These are phyloP conservation scores for Cheilosia impressa DNA, from an alignment of 2,888 invertebrate genomes.

Conservation along the genomic window DNA sequence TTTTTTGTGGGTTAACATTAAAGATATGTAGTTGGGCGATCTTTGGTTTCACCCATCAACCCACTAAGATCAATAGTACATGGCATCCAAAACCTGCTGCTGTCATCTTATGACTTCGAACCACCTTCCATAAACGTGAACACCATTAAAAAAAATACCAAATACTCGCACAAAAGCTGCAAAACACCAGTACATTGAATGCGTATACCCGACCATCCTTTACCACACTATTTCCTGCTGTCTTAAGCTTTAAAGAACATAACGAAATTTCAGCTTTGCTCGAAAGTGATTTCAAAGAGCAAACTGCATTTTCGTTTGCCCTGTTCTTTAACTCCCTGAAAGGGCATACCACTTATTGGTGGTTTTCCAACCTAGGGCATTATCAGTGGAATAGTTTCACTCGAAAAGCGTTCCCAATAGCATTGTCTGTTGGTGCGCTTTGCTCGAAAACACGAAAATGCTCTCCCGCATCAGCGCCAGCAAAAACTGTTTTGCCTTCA, in stretches of 20 bases:
- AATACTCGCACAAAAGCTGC: too few relatives aligned
- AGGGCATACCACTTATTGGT: constrained; percentile 56
- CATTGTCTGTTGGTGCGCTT: constrained; percentile 28
- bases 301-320: constrained; percentile 7
- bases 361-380: constrained; percentile 31
- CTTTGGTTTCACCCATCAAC: too few relatives aligned
- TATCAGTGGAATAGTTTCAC: constrained; percentile 39
- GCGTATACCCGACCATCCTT: too few relatives aligned
- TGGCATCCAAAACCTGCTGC: too few relatives aligned
- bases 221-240: background rate
- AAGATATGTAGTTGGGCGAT: too few relatives aligned
- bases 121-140: too few relatives aligned
- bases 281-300: background rate
- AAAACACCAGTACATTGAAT: too few relatives aligned
- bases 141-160: too few relatives aligned
- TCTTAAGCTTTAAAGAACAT: constrained; percentile 1
- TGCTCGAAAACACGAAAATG: constrained; percentile 62
- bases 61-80: too few relatives aligned
- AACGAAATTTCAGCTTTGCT: background rate
- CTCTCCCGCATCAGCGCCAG: constrained; percentile 39
- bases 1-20: too few relatives aligned
- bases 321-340: constrained; percentile 19
- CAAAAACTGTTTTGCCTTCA: constrained; percentile 24
- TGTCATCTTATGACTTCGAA: too few relatives aligned
- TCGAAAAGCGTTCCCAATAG: constrained; percentile 45